Base-by-base conservation (phyloP, 2,888 invertebrate species). In the Silvanus unidentatus region DNA sequence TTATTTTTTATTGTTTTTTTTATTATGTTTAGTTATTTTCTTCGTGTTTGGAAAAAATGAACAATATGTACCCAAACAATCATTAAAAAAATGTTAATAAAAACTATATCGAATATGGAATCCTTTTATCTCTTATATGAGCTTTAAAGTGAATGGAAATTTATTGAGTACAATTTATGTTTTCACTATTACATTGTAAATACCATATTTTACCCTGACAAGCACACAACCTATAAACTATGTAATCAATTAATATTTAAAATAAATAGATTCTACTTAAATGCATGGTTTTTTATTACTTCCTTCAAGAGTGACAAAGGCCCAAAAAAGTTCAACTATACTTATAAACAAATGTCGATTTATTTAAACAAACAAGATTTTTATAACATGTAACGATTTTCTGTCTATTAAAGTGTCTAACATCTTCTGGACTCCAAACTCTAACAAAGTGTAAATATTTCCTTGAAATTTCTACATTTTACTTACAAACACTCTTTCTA, bases 181-280 rank as follows among this genome's bases (percentile, higher is more conserved):
- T 54, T 69, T 62, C 66, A 67, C 68, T 68, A 65, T 66, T 68
- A 70, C 71, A 72, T 70, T 72, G 72, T 72, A 72, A 67, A 72
- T 72, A 72, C 62, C 70, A 71, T 71, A 68, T 66, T 71, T 71
- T 70, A 70, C 69, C 70, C 67, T 65, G 67, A 68, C 65, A 67
- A 69, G 71, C 71, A 70, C 71, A 70, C 67, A 68, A 69, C 66
- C 69, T 70, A 71, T 70, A 22, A n/a, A 68, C 70, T 70, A 71
- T 73, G 71, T 73, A 73, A 72, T 71, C 73, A 66, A 71, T 68
- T 70, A 70, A 69, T 72, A 72, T 70, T 70, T 70, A 72, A 71
- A 62, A 68, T 67, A 71, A 72, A 71, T 71, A 71, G 71, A 72
- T 68, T 72, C 70, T 72, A 72, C 65, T 63, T 56, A 51, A 43